Base-by-base conservation (phyloP, 2,797 vertebrate genomes). In the Rhabdophis nuchalis region DNA sequence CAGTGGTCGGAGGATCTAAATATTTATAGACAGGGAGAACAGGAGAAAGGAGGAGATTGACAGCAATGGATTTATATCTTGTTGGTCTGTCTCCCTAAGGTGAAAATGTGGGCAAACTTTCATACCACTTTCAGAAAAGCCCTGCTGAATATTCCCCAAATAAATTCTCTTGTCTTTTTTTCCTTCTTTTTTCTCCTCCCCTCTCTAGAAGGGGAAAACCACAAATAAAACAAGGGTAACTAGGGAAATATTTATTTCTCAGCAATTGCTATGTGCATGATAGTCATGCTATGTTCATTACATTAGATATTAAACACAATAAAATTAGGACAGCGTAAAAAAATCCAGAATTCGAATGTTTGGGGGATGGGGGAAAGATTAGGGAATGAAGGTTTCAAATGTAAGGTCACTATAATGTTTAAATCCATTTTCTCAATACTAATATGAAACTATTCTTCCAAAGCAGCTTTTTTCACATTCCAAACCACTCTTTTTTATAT, bases 201-300 rank as follows among this genome's bases (percentile, higher is more conserved):
- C 94, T 94, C 96, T 89, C 95, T 95, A 95, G 54, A 94, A 92
- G 91, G 95, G 94, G 96, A 95, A 96, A 97, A 95, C 96, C 96
- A 96, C 96, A 97, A 97, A 97, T 97, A 96, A 93, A 97, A 97
- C 96, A 97, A 95, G 95, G 97, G 96, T 98, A 97, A 97, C 97
- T 97, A 98, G 97, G 97, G 97, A 98, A 98, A 98, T 56, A 93
- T 95, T 94, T 96, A 97, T 97, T 95, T 97, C 97, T 96, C 97
- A 97, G 96, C 96, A 95, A 97, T 98, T 96, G 77, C 97, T 98
- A 97, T 98, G 97, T 36, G 16, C n/a, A 97, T 97, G 97, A 98
- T 97, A 96, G 97, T 91, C 96, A 97, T 97, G 96, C 96, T 94
- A 94, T 96, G 97, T 97, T 97, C 95, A 95, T 97, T 97, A 97